Base-by-base conservation (phyloP, 2,888 invertebrate genomes). In the Lacanobia wlatinum region DNA sequence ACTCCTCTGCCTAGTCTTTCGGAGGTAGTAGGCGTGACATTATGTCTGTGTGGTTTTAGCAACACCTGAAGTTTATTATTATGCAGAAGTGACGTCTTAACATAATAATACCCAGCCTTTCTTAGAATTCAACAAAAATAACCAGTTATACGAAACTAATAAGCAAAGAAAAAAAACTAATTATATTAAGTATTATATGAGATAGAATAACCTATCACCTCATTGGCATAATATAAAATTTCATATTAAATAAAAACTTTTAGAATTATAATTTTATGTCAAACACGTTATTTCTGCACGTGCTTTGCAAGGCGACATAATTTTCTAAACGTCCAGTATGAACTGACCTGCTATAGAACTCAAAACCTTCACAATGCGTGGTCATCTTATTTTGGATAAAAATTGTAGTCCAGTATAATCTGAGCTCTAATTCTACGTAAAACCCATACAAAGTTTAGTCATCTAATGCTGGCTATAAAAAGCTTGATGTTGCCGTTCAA, bases 251-350 rank as follows among this genome's bases (percentile, higher is more conserved):
- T 40, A 21, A 73, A 64, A 50, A 23, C 3, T 23, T 4, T 23
- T n/a, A 1, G 16, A 59, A 40, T 28, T 48, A 1, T 21, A 50
- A 50, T 60, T 48, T 55, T 21, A 63, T 58, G 59, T 46, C 52
- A 53, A 46, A 73, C 73, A 65, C 52, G 73, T 59, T 73, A 59
- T 8, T 0, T 28, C 1, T 18, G 14, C 52, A 65, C 65, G 73
- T 65, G 59, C 12, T 40, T 43, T 8, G 4, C 5, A 8, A 7
- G 23, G n/a, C 12, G 8, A 48, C 1, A 28, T 14, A 10, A 21
- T 21, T 5, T 34, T 21, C 1, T 18, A 23, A 2, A 38, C 6
- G 3, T 40, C 21, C 2, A 55, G 1, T 64, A 40, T 18, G 23
- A 21, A 0, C 7, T n/a, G n/a, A 50, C 8, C 16, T 63, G n/a